Evolutionary conservation across 2,113 vertebrate species (phyloP), one percentile per base, ranked within the genome.

Genomic region (Isichthys henryi): DNA sequence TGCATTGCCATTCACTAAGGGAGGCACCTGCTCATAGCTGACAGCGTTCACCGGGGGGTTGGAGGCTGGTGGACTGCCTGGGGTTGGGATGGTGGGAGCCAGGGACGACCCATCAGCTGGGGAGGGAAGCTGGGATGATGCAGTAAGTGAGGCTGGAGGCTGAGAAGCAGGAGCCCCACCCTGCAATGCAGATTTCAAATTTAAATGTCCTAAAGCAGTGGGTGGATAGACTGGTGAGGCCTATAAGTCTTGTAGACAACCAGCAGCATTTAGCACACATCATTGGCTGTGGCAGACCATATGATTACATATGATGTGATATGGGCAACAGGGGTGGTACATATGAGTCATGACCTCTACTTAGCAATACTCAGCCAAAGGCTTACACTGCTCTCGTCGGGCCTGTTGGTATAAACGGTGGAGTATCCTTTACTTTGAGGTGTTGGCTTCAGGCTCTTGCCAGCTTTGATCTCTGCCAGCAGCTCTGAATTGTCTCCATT

Each of bases 391-490:
- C 93, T 93, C 91, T 94, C 96, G 3, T 94, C 91, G 87, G 97
- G 95, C 89, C 95, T 96, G 96, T 94, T 97, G 0, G 97, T 97
- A 95, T 95, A 99, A 90, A 99, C 93, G 0, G 97, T 98, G 84
- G 97, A 99, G 93, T 97, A 96, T 86, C 97, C 97, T 96, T 98
- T 99, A 96, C 95, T 98, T 84, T 99, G 98, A 0, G 97, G 97
- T 0, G 98, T 99, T 0, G 98, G 98, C 95, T 99, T 99, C 91
- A 99, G 96, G 93, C 95, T 97, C 93, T 97, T 99, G 92, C 98
- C 98, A 0, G 98, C 98, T 94, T 99, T 99, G 94, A 99, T 99
- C 95, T 99, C 98, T 2, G 98, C 98, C 95, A 99, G 95, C 52
- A 99, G 96, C 94, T 99, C 98, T 0, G 98, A 97, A 94, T 99